Conservation (phyloP, 2,888 invertebrate species). For the Proisotoma minuta region DNA sequence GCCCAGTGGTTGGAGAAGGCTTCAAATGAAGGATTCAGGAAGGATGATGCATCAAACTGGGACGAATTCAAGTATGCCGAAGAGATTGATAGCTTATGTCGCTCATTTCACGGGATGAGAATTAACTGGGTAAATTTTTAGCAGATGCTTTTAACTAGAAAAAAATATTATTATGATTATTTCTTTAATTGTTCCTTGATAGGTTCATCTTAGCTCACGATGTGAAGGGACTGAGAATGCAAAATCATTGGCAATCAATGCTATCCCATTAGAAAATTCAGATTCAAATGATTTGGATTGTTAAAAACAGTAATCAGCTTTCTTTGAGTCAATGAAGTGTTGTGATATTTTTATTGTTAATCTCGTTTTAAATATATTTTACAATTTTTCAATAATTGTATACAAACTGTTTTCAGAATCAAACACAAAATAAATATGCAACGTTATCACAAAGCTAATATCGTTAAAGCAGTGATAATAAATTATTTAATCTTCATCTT, state of each 20-base stretch:
- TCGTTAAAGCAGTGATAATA: too few relatives aligned
- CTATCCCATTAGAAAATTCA: too few relatives aligned
- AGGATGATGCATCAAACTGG: slow-evolving; percentile 24
- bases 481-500: slow-evolving; percentile 1
- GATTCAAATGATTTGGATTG: too few relatives aligned
- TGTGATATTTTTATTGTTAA: too few relatives aligned
- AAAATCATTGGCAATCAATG: slow-evolving; percentile 14
- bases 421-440: too few relatives aligned
- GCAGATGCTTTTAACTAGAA: not conserved
- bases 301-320: too few relatives aligned
- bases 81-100: slow-evolving; percentile 25
- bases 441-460: too few relatives aligned
- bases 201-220: slow-evolving; percentile 11
- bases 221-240: slow-evolving; percentile 18
- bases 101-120: slow-evolving; percentile 22
- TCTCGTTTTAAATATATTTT: too few relatives aligned
- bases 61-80: slow-evolving; percentile 29
- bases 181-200: slow-evolving; percentile 5
- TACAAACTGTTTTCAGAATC: too few relatives aligned
- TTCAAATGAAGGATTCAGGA: slow-evolving; percentile 1
- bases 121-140: slow-evolving; percentile 29
- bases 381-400: too few relatives aligned
- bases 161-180: slow-evolving; percentile 2
- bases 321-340: too few relatives aligned
- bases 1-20: slow-evolving; percentile 24